Percentiles rank a stretch among this genome's conserved stretches.
Evolutionary conservation across 2,888 invertebrate genomes (phyloP).

Genomic region (Patella ulyssiponensis): DNA sequence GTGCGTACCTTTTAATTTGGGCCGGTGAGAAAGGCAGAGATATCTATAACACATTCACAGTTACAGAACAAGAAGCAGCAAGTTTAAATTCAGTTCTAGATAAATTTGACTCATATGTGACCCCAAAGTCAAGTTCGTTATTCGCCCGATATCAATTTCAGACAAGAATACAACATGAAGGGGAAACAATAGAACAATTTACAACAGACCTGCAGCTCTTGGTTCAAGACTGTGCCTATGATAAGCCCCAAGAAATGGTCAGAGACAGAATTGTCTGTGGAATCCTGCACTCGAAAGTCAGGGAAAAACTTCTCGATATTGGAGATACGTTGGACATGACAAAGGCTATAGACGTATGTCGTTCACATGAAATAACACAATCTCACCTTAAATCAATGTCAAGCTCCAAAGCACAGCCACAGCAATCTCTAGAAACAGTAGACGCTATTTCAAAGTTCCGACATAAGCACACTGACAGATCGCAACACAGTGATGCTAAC

Average conservation of each 20-base stretch:
- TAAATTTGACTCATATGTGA: constrained; percentile 23
- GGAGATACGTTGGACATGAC: not conserved
- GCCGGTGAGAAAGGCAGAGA: constrained; percentile 34
- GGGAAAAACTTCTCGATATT: not conserved
- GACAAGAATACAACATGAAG: not conserved
- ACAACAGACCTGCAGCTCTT: constrained; percentile 11
- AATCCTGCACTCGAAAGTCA: not conserved
- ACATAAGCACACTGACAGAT: no score
- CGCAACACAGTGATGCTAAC: no score
- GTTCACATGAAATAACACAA: not conserved
- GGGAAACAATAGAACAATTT: not conserved
- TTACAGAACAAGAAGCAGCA: not conserved
- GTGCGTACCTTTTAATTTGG: constrained; percentile 30
- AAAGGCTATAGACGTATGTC: not conserved
- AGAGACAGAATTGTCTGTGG: constrained; percentile 21
- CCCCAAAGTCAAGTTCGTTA: constrained; percentile 28
- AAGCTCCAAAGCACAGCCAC: no score
- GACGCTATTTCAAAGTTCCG: no score
- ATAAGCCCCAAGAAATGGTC: constrained; percentile 12
- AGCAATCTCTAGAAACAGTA: no score
- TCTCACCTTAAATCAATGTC: not conserved
- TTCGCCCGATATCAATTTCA: constrained; percentile 29
- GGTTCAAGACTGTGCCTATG: constrained; percentile 23
- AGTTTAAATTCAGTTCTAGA: constrained; percentile 7
- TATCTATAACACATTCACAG: constrained; percentile 26